Evolutionary conservation across 2,797 vertebrate species (phyloP).

Genomic region (Silurus aristotelis): DNA sequence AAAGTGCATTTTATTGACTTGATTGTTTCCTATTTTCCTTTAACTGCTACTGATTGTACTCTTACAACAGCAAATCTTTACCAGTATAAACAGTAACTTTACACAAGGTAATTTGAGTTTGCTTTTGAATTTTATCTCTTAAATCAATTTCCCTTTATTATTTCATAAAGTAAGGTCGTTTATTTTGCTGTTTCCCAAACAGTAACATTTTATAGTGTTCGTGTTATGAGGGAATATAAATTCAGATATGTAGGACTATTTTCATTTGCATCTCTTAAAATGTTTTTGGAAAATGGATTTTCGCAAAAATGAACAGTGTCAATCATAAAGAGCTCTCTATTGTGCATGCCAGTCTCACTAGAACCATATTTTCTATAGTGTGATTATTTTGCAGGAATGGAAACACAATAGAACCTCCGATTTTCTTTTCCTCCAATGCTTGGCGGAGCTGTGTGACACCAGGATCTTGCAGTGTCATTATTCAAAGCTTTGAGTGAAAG

Average conservation of each 20-base stretch:
- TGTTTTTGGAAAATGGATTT: not conserved
- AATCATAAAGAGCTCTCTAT: not conserved
- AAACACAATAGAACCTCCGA: slow-evolving; percentile 12
- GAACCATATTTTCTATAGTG: slow-evolving; percentile 14
- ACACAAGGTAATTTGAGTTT: not conserved
- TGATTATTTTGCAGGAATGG: slow-evolving; percentile 24
- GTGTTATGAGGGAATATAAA: not conserved
- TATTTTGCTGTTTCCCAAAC: not conserved
- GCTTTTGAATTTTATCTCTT: not conserved
- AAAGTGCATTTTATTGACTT: not conserved
- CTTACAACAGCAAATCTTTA: not conserved
- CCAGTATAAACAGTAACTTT: not conserved
- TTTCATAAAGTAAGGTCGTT: not conserved
- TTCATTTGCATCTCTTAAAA: slow-evolving; percentile 3
- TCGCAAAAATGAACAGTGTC: not conserved
- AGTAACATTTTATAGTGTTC: not conserved
- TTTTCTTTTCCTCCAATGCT: not conserved
- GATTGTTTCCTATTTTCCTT: not conserved
- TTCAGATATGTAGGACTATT: not conserved
- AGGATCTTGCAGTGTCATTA: slow-evolving; percentile 25
- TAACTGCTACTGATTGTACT: not conserved
- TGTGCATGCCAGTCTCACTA: slow-evolving; percentile 9
- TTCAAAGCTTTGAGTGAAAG: slow-evolving; percentile 11
- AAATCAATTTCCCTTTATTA: not conserved
- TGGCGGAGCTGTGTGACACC: not conserved